These are phyloP conservation scores for Prolemur simus DNA, from an alignment of 2,113 vertebrate species.

Conservation along the genomic window DNA sequence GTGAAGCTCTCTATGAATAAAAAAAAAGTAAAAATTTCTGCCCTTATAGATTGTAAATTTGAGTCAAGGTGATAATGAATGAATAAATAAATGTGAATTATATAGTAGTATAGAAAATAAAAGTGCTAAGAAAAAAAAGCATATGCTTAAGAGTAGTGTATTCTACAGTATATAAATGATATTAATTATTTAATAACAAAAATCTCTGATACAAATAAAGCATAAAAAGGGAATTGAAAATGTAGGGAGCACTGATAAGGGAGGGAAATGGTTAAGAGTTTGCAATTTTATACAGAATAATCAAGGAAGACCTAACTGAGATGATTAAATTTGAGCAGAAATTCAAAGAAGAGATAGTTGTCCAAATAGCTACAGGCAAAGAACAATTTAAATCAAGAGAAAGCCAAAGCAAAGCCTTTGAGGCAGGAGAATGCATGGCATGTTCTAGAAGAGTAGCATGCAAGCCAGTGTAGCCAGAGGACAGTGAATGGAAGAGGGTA, in stretches of 20 bases:
- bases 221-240: not conserved
- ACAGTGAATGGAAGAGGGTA: not conserved
- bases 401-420: not conserved
- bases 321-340: not conserved
- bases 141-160: not conserved
- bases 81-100: not conserved
- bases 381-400: not conserved
- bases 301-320: not conserved
- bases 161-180: not conserved
- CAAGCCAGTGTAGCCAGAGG: not conserved
- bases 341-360: too few species aligned
- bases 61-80: not conserved
- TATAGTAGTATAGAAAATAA: not conserved
- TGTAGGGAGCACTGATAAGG: not conserved
- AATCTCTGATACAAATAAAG: not conserved
- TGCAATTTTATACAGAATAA: not conserved
- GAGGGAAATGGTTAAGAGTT: not conserved
- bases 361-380: not conserved
- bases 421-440: fast-evolving
- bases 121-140: not conserved
- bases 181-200: not conserved
- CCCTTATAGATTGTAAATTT: not conserved
- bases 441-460: not conserved
- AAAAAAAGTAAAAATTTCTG: not conserved
- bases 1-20: not conserved